These are phyloP conservation scores for Karalla daura DNA, from an alignment of 2,797 vertebrate genomes.

Conservation along the genomic window DNA sequence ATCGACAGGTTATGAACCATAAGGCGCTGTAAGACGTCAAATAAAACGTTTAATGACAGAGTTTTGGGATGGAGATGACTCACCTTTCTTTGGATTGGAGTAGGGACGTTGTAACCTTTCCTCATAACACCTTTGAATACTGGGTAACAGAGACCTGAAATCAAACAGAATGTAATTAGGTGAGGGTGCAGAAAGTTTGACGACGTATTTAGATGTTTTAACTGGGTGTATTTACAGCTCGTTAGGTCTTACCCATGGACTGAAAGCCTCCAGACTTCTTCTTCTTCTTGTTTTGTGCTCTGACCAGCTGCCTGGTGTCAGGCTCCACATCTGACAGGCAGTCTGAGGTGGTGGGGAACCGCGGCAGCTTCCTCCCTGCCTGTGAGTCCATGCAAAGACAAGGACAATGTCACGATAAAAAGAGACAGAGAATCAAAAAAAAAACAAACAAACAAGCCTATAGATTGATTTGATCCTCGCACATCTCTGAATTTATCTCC, in stretches of 20 bases:
- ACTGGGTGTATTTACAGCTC: no score
- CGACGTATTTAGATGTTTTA: neutral
- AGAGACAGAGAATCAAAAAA: neutral
- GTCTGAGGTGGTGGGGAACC: constrained; percentile 85
- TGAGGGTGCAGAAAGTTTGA: neutral
- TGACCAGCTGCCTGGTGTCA: constrained; percentile 90
- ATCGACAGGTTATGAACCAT: neutral
- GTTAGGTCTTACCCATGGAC: constrained; percentile 91
- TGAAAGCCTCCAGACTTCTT: constrained; percentile 99
- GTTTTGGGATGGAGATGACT: neutral
- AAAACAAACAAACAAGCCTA: no score
- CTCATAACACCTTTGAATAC: constrained; percentile 96
- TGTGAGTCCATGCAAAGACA: constrained; percentile 34
- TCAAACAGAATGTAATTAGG: constrained; percentile 1
- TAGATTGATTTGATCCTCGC: neutral
- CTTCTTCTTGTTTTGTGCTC: constrained; percentile 97
- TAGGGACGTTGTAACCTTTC: constrained; percentile 98
- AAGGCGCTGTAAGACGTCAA: neutral
- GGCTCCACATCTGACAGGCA: constrained; percentile 89
- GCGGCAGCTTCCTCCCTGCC: constrained; percentile 68
- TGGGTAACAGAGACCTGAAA: constrained; percentile 92
- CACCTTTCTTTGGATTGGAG: constrained; percentile 97
- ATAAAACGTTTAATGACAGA: neutral
- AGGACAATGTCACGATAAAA: neutral
- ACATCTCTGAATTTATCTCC: neutral